Base-by-base conservation (phyloP, 2,797 vertebrate species). In the Molossus molossus region DNA sequence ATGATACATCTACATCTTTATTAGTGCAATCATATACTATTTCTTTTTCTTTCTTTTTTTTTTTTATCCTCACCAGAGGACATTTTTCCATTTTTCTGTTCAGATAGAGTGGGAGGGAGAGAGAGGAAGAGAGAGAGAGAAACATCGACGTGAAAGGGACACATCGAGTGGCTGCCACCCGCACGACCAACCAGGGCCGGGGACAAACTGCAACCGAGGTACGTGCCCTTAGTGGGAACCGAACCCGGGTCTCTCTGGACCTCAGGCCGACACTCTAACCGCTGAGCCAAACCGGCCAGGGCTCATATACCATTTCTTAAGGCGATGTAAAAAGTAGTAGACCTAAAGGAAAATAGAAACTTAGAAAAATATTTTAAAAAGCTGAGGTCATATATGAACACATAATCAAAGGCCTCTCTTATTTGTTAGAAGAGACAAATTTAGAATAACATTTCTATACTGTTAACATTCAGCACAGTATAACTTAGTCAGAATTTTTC, bases 281-380 rank as follows among this genome's bases (percentile, higher is more conserved):
- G 33, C 33, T 33, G 33, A 33, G 33, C 33, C 33, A 33, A 33
- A 33, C 33, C 33, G 3, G 33, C 33, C 33, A 33, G 33, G 33
- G 33, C 33, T 45, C 2, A 37, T 33, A 60, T 21, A 76, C 27
- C 55, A 65, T 76, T 92, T 82, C 29, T 89, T 64, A 75, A 82
- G 21, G 27, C 69, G 67, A 55, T 27, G 53, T 40, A 76, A 94
- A 90, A 14, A 57, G 6, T 55, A 72, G 12, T 48, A 3, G 10
- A 33, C 40, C 50, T 13, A 91, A 90, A 88, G 13, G 72, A 93
- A 85, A 95, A 70, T 17, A 92, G 4, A 72, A 90, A 58, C 40
- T 57, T 85, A 58, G 33, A 84, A 86, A 87, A 58, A 40, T 73
- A 79, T 76, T 87, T 85, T 23, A 29, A 93, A 92, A 79, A 12